A percentile compares a stretch with the other conserved stretches of the same genome.
Conservation (phyloP, 2,888 invertebrate genomes). For the Diarsia dahlii region DNA sequence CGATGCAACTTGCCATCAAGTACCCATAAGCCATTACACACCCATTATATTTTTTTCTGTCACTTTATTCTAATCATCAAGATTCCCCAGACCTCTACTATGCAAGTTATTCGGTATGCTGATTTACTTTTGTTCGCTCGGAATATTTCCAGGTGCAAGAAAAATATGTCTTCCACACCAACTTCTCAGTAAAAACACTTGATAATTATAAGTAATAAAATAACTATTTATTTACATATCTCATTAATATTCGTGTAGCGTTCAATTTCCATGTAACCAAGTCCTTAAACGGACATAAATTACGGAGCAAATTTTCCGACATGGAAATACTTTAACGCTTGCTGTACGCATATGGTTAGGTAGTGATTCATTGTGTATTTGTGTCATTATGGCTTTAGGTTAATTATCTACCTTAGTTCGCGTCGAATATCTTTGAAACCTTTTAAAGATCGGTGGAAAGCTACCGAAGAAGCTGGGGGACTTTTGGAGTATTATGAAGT, state of each 20-base stretch:
- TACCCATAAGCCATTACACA: not conserved
- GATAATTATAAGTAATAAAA: conserved; percentile 45
- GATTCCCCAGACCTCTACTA: not conserved
- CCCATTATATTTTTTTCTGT: not conserved
- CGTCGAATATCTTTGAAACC: conserved; percentile 60
- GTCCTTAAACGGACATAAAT: conserved; percentile 27
- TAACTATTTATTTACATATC: conserved; percentile 42
- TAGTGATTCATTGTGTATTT: conserved; percentile 62
- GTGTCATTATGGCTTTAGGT: conserved; percentile 53
- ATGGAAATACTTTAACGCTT: conserved; percentile 53
- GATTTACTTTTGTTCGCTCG: not conserved
- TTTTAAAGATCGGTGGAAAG: conserved; percentile 67
- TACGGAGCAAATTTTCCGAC: conserved; percentile 60
- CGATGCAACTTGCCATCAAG: not conserved
- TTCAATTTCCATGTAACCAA: conserved; percentile 53
- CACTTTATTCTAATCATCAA: not conserved
- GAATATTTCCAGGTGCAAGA: not conserved
- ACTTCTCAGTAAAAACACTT: conserved; percentile 32
- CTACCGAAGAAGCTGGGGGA: conserved; percentile 38
- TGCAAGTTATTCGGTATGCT: not conserved
- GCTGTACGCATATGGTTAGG: conserved; percentile 38
- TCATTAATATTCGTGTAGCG: conserved; percentile 39
- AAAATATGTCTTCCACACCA: conserved; percentile 22
- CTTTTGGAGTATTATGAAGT: not conserved
- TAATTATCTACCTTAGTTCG: conserved; percentile 56